A percentile compares a stretch with the other conserved stretches of the same genome.
These are phyloP conservation scores for Squalus acanthias DNA, from an alignment of 2,797 vertebrate genomes.

Conservation along the genomic window DNA sequence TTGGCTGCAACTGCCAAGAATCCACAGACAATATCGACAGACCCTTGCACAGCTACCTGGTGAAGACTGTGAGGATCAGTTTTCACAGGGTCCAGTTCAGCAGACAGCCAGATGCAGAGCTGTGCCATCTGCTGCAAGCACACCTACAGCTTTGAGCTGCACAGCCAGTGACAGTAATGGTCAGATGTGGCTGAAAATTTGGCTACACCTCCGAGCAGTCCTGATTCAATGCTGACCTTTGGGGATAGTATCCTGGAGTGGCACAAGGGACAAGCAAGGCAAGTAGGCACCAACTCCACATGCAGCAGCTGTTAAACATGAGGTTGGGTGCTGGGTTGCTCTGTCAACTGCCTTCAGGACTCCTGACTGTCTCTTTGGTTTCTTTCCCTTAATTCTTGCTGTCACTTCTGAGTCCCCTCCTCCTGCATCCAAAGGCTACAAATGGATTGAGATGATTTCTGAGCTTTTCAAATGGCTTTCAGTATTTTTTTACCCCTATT, in stretches of 20 bases:
- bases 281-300: background rate
- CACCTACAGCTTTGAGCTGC: no score
- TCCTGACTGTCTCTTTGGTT: background rate
- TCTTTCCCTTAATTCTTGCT: background rate
- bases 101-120: no score
- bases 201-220: background rate
- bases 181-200: no score
- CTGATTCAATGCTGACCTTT: background rate
- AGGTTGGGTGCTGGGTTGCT: background rate
- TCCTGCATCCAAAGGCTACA: background rate
- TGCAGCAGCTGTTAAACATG: background rate
- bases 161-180: no score
- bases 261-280: background rate
- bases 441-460: background rate
- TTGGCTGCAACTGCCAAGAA: no score
- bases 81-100: no score
- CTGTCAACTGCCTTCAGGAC: background rate
- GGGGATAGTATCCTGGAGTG: no score
- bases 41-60: no score
- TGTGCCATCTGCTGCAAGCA: no score
- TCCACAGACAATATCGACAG: no score
- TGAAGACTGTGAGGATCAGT: no score
- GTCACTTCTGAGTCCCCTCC: background rate
- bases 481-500: background rate
- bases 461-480: background rate